phyloP scores from a whole-genome alignment of 2,888 invertebrate genomes.

The Perizoma flavofasciatum region DNA sequence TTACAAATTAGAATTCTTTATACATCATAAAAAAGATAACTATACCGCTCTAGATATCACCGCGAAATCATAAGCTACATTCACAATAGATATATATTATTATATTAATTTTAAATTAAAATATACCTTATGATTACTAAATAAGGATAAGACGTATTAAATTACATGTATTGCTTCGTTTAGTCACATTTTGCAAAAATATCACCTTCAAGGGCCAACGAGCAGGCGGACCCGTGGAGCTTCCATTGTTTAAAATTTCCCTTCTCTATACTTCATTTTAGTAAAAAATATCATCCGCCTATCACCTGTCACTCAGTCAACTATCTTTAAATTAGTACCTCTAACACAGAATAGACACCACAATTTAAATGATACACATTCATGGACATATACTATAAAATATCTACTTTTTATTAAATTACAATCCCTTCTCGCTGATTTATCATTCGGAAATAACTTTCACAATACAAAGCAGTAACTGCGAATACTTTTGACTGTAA shows the following conservation, averaged over 20 bases:
- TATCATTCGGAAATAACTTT: conserved; percentile 49
- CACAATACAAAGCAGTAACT: conserved; percentile 44
- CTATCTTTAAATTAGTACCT: conserved; percentile 75
- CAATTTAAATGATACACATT: conserved; percentile 82
- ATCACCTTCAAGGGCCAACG: conserved; percentile 76
- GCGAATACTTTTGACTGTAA: conserved; percentile 13
- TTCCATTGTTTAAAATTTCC: conserved; percentile 33
- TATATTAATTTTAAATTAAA: conserved; percentile 65
- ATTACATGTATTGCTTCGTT: conserved; percentile 91
- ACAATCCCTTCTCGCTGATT: conserved; percentile 73
- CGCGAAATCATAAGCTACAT: conserved; percentile 82
- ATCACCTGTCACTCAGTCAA: conserved; percentile 75
- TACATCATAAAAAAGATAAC: conserved; percentile 82
- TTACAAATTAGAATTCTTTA: conserved; percentile 83
- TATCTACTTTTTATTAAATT: conserved; percentile 68
- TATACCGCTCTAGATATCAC: conserved; percentile 81
- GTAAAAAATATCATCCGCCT: conserved; percentile 79
- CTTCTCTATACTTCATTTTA: conserved; percentile 58
- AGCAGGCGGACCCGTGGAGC: conserved; percentile 24
- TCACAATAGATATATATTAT: conserved; percentile 79
- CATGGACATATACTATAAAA: conserved; percentile 79
- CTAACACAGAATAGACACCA: conserved; percentile 83
- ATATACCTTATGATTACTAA: conserved; percentile 77
- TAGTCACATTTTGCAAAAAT: conserved; percentile 88
- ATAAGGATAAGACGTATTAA: conserved; percentile 85